Evolutionary conservation across 2,797 vertebrate genomes (phyloP).

Genomic region (Carapus acus): DNA sequence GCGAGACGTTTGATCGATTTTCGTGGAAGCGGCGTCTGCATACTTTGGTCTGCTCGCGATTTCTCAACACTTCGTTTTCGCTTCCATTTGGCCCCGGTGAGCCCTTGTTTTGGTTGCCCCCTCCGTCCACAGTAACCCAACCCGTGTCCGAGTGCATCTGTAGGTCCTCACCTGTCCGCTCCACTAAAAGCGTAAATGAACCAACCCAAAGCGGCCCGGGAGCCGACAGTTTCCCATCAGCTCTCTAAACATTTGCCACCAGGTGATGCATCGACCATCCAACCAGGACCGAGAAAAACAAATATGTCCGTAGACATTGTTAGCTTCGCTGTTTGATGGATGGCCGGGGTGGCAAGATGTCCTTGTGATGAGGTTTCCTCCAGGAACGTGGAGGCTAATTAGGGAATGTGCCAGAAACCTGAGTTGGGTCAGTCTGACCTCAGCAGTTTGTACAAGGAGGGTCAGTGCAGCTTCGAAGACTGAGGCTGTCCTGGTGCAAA

Average conservation of each 20-base stretch:
- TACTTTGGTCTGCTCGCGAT: slow-evolving; percentile 19
- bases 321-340: slow-evolving; percentile 47
- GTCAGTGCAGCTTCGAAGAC: slow-evolving; percentile 33
- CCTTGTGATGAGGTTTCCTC: slow-evolving; percentile 47
- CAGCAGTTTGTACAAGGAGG: slow-evolving; percentile 35
- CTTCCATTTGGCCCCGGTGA: slow-evolving; percentile 19
- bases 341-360: slow-evolving; percentile 40
- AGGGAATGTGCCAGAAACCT: slow-evolving; percentile 61
- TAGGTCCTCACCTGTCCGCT: slow-evolving; percentile 46
- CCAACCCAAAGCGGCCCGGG: slow-evolving; percentile 30
- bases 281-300: slow-evolving; percentile 40
- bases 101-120: slow-evolving; percentile 28
- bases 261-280: slow-evolving; percentile 18
- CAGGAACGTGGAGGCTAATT: slow-evolving; percentile 43
- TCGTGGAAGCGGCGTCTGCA: slow-evolving; percentile 40
- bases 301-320: slow-evolving; percentile 28
- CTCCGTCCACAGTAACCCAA: slow-evolving; percentile 41
- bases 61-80: slow-evolving; percentile 22
- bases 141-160: slow-evolving; percentile 37
- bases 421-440: slow-evolving; percentile 48
- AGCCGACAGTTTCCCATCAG: slow-evolving; percentile 22
- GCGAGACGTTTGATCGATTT: slow-evolving; percentile 21
- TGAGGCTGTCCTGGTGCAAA: slow-evolving; percentile 44
- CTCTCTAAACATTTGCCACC: slow-evolving; percentile 16
- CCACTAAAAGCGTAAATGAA: slow-evolving; percentile 27